These are phyloP conservation scores for Mola mola DNA, from an alignment of 2,113 vertebrate genomes.

Conservation along the genomic window DNA sequence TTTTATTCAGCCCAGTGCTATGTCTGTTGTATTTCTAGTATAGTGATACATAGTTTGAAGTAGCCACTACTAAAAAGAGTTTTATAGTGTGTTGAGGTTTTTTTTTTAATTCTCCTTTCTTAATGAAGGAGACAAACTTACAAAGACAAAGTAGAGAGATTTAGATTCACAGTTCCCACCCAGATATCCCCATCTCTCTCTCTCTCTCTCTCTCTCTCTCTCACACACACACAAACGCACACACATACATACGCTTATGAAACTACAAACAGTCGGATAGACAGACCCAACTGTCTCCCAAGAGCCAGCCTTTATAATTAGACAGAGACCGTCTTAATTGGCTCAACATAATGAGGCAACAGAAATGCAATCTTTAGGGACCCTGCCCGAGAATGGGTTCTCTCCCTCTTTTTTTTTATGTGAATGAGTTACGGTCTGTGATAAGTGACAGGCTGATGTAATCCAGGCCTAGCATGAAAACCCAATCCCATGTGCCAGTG, in stretches of 20 bases:
- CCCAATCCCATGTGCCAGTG: constrained; percentile 17
- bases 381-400: constrained; percentile 64
- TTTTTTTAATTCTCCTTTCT: constrained; percentile 30
- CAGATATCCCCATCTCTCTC: constrained; percentile 1
- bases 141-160: constrained; percentile 29
- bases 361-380: constrained; percentile 83
- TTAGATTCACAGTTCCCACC: constrained; percentile 15
- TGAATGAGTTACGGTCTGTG: constrained; percentile 44
- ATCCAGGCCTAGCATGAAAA: constrained; percentile 34
- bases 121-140: constrained; percentile 46
- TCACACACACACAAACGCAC: constrained; percentile 5
- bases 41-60: no score
- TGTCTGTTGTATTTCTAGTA: neutral
- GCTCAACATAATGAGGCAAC: constrained; percentile 85
- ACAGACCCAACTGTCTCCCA: constrained; percentile 78
- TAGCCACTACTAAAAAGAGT: no score
- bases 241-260: constrained; percentile 38
- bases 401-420: constrained; percentile 16
- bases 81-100: neutral
- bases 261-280: constrained; percentile 56
- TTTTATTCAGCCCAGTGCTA: no score
- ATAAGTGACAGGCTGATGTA: constrained; percentile 32
- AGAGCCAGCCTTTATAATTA: constrained; percentile 83
- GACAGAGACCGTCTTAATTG: constrained; percentile 86
- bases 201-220: no score